These are phyloP conservation scores for Ctenosaura bakeri DNA, from an alignment of 2,797 vertebrate genomes.

Conservation along the genomic window DNA sequence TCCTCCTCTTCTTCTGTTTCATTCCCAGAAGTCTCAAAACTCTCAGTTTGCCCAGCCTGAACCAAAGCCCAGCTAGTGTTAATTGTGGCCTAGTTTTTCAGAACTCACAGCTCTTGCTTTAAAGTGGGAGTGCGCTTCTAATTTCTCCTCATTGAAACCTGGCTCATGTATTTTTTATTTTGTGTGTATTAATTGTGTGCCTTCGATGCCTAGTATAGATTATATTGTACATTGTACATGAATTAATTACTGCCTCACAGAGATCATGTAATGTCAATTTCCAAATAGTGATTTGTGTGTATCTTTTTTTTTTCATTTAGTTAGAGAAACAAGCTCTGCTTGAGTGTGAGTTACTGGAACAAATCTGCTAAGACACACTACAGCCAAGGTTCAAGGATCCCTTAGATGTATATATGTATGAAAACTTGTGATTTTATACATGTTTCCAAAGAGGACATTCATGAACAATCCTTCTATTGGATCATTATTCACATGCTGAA, in stretches of 20 bases:
- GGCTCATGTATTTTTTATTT: background rate
- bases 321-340: background rate
- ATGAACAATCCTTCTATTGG: background rate
- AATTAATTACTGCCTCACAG: background rate
- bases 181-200: background rate
- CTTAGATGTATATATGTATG: background rate
- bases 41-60: background rate
- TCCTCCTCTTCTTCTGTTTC: background rate
- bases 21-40: background rate
- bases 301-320: background rate
- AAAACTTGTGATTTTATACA: background rate
- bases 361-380: background rate
- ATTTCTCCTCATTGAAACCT: background rate
- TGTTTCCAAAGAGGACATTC: background rate
- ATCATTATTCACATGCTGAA: slow-evolving; percentile 9
- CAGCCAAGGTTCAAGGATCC: background rate
- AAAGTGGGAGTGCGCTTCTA: background rate
- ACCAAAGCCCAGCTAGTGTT: background rate
- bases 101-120: background rate
- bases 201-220: background rate
- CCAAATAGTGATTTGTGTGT: background rate
- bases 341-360: background rate
- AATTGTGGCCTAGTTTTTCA: background rate
- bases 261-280: background rate
- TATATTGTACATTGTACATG: background rate